These are phyloP conservation scores for Platyrinchus mystaceus DNA, from an alignment of 2,797 vertebrate genomes.

Conservation along the genomic window DNA sequence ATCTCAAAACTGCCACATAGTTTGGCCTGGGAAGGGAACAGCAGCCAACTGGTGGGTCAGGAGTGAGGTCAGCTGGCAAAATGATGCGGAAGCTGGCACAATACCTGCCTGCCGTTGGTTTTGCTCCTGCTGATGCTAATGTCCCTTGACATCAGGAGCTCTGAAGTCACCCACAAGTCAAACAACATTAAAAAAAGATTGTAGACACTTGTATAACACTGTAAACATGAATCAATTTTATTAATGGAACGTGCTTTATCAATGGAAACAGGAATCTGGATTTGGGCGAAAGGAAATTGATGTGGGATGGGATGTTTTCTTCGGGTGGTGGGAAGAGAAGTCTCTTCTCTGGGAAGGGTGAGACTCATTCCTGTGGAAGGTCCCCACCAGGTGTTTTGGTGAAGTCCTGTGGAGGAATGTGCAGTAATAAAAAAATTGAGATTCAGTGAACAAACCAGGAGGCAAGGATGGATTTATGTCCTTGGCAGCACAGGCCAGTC, in stretches of 20 bases:
- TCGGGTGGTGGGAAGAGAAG: not conserved
- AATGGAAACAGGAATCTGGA: not conserved
- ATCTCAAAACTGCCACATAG: slow-evolving; percentile 4
- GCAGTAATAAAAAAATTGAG: slow-evolving; percentile 27
- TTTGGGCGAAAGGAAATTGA: not conserved
- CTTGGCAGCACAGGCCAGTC: slow-evolving; percentile 10
- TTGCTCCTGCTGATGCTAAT: not conserved
- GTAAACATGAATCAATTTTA: not conserved
- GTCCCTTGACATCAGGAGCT: not conserved
- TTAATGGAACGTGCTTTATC: not conserved
- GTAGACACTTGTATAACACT: not conserved
- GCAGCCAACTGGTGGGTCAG: not conserved
- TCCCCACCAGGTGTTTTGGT: slow-evolving; percentile 34
- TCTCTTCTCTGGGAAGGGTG: not conserved
- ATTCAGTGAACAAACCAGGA: slow-evolving; percentile 8
- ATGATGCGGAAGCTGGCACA: not conserved
- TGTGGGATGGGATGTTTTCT: not conserved
- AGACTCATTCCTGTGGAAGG: not conserved
- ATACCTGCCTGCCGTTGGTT: not conserved
- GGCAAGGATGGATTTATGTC: slow-evolving; percentile 43
- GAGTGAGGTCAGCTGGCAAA: slow-evolving; percentile 36
- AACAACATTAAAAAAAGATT: not conserved
- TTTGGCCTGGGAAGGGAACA: slow-evolving; percentile 23
- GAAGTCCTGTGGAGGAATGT: slow-evolving; percentile 14
- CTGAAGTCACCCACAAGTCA: not conserved